phyloP scores from a whole-genome alignment of 1,140 invertebrate species.

The Meloidogyne chitwoodi region DNA sequence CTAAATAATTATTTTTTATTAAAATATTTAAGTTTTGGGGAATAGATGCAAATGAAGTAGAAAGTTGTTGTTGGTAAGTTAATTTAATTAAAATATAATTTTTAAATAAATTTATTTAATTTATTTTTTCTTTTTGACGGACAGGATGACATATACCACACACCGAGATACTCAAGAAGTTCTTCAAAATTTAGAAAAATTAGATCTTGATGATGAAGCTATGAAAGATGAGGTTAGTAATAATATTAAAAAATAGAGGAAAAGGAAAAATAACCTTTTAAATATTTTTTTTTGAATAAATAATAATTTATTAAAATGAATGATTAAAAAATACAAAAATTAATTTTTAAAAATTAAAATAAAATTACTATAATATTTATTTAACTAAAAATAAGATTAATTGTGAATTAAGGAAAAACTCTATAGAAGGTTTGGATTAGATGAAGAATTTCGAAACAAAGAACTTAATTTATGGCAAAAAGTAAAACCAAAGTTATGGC shows the following conservation, averaged over 20 bases:
- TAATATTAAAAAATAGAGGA: neutral
- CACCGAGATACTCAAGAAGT: constrained; percentile 77
- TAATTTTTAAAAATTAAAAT: too few species aligned
- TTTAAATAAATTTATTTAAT: neutral
- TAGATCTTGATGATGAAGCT: constrained; percentile 59
- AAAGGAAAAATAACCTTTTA: too few species aligned
- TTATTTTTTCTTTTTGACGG: neutral
- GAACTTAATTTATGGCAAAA: constrained; percentile 52
- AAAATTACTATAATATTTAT: too few species aligned
- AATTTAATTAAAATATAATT: neutral
- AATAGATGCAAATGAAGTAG: constrained; percentile 82
- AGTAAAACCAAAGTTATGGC: constrained; percentile 79
- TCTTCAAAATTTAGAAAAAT: constrained; percentile 46
- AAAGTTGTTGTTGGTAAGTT: constrained; percentile 81
- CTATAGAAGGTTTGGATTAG: constrained; percentile 57
- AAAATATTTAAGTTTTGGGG: constrained; percentile 80
- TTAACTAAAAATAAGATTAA: too few species aligned
- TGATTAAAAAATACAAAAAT: too few species aligned
- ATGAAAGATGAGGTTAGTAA: constrained; percentile 38
- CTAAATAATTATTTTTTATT: neutral
- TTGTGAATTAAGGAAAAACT: constrained; percentile 45
- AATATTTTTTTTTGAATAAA: too few species aligned
- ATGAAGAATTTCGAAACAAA: constrained; percentile 58
- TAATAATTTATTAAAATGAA: too few species aligned
- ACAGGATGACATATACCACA: constrained; percentile 72